Evolutionary conservation across 2,113 vertebrate species (phyloP).

Genomic region (Cochlearius cochlearius): DNA sequence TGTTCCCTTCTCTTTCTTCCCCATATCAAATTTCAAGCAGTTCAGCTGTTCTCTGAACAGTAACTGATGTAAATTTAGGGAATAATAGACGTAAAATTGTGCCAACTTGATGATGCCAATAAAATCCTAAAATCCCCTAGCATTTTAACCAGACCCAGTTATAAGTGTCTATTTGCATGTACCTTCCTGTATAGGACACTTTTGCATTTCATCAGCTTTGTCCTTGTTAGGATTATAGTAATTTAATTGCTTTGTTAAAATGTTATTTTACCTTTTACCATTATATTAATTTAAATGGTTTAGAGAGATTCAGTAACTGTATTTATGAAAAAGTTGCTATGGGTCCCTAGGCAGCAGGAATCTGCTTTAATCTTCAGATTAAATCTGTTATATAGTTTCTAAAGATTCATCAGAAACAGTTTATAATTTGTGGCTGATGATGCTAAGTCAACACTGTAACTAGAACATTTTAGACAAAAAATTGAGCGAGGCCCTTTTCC

Average conservation of each 20-base stretch:
- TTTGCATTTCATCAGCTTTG: not conserved
- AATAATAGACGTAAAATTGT: not conserved
- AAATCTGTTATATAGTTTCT: not conserved
- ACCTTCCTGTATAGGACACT: not conserved
- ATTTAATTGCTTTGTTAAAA: not conserved
- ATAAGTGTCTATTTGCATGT: not conserved
- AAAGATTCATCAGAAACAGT: not conserved
- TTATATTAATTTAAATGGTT: not conserved
- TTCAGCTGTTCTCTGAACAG: not conserved
- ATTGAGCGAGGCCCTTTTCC: not conserved
- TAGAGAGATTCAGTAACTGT: not conserved
- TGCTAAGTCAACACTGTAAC: not conserved
- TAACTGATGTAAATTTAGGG: not conserved
- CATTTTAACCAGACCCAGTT: not conserved
- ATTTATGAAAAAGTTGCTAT: not conserved
- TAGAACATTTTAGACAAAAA: not conserved
- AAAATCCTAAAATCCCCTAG: not conserved
- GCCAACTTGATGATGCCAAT: not conserved
- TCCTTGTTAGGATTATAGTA: not conserved
- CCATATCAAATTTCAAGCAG: not conserved
- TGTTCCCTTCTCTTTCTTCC: not conserved
- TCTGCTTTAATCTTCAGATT: not conserved
- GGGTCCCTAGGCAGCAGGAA: not conserved
- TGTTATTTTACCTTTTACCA: not conserved
- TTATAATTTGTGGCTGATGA: not conserved